Evolutionary conservation across 2,888 invertebrate species (phyloP).

Genomic region (Eupithecia inturbata): DNA sequence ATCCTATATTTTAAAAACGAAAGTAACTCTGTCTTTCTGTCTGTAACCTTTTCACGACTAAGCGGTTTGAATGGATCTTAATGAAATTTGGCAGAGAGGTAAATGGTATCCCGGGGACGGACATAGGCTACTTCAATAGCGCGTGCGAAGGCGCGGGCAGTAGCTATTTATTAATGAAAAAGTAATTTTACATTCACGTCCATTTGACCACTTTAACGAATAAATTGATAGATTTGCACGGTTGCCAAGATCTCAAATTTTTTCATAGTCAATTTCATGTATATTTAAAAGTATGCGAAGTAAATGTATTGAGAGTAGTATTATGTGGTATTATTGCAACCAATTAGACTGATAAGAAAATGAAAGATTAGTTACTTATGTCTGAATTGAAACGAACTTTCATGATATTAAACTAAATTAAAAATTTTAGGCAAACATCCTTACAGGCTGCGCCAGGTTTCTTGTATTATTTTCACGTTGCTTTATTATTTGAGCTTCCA

Average conservation of each 20-base stretch:
- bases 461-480: not conserved
- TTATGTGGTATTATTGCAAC: slow-evolving; percentile 66
- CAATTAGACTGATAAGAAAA: slow-evolving; percentile 55
- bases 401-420: not conserved
- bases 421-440: not conserved
- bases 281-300: slow-evolving; percentile 41
- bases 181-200: not conserved
- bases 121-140: too few relatives aligned
- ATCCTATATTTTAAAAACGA: too few relatives aligned
- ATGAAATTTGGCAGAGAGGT: too few relatives aligned
- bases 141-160: too few relatives aligned
- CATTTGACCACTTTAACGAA: not conserved
- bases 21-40: too few relatives aligned
- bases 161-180: not conserved
- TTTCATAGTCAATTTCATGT: slow-evolving; percentile 19
- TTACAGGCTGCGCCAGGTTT: not conserved
- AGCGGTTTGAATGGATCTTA: too few relatives aligned
- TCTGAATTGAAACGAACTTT: slow-evolving; percentile 8
- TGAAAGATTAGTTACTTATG: slow-evolving; percentile 29
- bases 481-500: not conserved
- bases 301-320: slow-evolving; percentile 54
- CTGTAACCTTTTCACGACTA: too few relatives aligned
- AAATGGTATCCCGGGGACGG: too few relatives aligned
- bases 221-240: not conserved
- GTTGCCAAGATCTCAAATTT: not conserved